Evolutionary conservation across 2,888 invertebrate species (phyloP), one percentile per base, ranked within the genome.

Genomic region (Eupithecia centaureata): DNA sequence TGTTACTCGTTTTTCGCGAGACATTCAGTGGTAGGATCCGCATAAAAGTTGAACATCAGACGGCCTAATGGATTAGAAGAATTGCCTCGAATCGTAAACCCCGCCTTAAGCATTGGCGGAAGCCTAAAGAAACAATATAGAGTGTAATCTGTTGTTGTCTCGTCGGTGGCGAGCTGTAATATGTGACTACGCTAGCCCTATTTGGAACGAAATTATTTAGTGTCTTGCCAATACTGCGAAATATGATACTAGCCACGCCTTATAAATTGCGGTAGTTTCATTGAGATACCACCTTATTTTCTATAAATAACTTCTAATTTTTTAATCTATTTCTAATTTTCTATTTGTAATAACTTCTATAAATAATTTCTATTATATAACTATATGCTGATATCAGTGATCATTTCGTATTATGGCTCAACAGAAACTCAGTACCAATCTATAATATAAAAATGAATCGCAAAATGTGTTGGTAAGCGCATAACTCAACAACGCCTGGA

Each of bases 51-150:
- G 88, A 90, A 88, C 89, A 90, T 90, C 86, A 89, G 88, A 89
- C 86, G 81, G 83, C 82, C 88, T 92, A 92, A 93, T 93, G 92
- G 91, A 93, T 93, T 93, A 92, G 89, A 91, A 90, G 89, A 89
- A 91, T 88, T 90, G 89, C 88, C 84, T 86, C 79, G 87, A 88
- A 89, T 88, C 88, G 88, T 89, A 88, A 89, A 88, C 83, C 74
- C 81, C 73, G 83, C 81, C 86, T 81, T 81, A 82, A 84, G 84
- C 86, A 86, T 85, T 85, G 86, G 81, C 82, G 81, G 77, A 83
- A 78, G 85, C 82, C 84, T 86, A 86, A 79, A 80, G 80, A 82
- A 86, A 87, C 82, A 87, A 88, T 86, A 85, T 84, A 84, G 81
- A 81, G 77, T 80, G 81, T 82, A 80, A 83, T 85, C 82, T 84